Evolutionary conservation across 2,113 vertebrate genomes (phyloP).

Genomic region (Tenrec ecaudatus): DNA sequence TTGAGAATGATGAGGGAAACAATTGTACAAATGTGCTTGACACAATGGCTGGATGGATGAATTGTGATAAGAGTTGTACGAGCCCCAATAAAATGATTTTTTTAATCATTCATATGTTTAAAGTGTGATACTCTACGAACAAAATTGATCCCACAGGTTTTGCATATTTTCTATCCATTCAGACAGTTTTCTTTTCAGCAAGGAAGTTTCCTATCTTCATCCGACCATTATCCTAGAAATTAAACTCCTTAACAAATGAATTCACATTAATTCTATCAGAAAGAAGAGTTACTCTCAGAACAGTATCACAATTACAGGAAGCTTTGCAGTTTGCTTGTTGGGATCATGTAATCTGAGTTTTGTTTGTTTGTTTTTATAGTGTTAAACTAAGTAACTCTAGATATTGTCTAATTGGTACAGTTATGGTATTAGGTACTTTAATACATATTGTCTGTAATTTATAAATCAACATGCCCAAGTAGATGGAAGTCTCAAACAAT

Average conservation of each 20-base stretch:
- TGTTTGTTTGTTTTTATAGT: conserved; percentile 29
- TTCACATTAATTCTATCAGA: conserved; percentile 50
- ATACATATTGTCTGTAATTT: conserved; percentile 60
- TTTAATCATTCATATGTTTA: conserved; percentile 21
- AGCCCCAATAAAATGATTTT: too few species aligned
- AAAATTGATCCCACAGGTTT: conserved; percentile 27
- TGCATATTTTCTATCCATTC: conserved; percentile 7
- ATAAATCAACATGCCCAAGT: conserved; percentile 54
- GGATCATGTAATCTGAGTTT: background rate
- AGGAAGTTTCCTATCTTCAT: conserved; percentile 22
- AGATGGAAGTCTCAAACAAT: conserved; percentile 44
- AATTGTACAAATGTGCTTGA: too few species aligned
- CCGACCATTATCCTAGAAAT: conserved; percentile 25
- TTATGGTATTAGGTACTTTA: conserved; percentile 34
- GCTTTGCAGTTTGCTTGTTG: background rate
- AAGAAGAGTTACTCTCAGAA: conserved; percentile 43
- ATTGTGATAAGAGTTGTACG: too few species aligned
- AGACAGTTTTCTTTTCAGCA: conserved; percentile 27
- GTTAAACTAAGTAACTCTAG: conserved; percentile 54
- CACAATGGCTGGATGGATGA: too few species aligned
- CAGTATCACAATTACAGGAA: conserved; percentile 42
- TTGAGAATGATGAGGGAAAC: too few species aligned
- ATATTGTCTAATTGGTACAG: conserved; percentile 21
- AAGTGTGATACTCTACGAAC: conserved; percentile 48
- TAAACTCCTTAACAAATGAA: conserved; percentile 56